These are phyloP conservation scores for Sycophaga agraensis DNA, from an alignment of 1,140 invertebrate genomes.

Conservation along the genomic window DNA sequence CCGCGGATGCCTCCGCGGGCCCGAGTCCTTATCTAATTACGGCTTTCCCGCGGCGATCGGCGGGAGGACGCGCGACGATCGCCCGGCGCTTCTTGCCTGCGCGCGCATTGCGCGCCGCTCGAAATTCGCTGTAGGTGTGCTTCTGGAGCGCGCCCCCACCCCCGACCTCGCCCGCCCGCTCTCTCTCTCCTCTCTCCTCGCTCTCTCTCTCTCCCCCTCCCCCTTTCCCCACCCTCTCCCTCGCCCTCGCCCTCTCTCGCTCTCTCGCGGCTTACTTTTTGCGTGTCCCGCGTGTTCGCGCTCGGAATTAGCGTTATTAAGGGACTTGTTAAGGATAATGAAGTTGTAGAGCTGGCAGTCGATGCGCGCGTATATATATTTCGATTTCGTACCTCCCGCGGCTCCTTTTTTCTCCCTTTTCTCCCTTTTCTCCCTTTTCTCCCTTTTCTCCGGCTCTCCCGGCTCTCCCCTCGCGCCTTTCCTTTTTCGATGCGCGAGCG, in stretches of 20 bases:
- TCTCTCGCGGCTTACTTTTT: conserved; percentile 16
- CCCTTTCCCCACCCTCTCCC: no score
- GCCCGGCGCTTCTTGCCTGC: no score
- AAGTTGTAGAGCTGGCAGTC: conserved; percentile 16
- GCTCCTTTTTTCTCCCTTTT: background rate
- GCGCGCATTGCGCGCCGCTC: background rate
- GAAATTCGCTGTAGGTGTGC: no score
- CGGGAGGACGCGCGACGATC: no score
- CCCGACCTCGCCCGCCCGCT: background rate
- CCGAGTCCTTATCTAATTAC: no score
- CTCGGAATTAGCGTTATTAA: conserved; percentile 32
- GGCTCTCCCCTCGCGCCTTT: background rate
- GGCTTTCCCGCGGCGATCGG: no score
- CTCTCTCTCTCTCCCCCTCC: background rate
- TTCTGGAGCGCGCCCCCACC: no score
- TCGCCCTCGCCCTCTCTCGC: background rate
- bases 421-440: conserved; percentile 4
- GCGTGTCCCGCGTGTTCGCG: conserved; percentile 28
- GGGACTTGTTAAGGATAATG: conserved; percentile 31
- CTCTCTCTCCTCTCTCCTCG: background rate
- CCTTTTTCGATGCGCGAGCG: background rate
- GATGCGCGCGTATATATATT: background rate
- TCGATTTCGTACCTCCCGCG: conserved; percentile 21
- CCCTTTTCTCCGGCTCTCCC: background rate
- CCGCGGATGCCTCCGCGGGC: no score